Evolutionary conservation across 2,888 invertebrate genomes (phyloP).

Genomic region (Heliconius charithonia): DNA sequence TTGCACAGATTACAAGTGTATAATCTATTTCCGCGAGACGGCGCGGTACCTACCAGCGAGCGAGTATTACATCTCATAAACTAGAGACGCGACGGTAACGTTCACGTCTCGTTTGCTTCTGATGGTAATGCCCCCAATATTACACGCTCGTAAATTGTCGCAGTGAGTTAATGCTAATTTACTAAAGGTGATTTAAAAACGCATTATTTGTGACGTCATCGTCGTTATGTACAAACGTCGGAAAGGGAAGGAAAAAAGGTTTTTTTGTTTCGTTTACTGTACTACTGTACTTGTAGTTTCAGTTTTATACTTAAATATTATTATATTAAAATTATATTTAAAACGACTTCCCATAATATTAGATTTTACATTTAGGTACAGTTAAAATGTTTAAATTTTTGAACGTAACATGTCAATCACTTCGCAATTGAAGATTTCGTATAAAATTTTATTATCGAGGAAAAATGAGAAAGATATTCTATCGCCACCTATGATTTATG

Average conservation of each 20-base stretch:
- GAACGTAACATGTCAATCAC: neutral
- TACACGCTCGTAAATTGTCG: conserved; percentile 74
- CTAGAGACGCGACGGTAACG: conserved; percentile 65
- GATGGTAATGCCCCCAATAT: conserved; percentile 76
- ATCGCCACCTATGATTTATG: neutral
- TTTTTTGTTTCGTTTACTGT: neutral
- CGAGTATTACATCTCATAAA: conserved; percentile 76
- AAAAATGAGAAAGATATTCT: neutral
- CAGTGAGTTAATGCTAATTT: conserved; percentile 48
- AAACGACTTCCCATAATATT: neutral
- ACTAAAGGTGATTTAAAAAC: conserved; percentile 23
- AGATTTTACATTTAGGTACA: too few relatives aligned
- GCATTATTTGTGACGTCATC: conserved; percentile 1
- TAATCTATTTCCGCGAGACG: conserved; percentile 28
- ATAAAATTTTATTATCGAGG: neutral
- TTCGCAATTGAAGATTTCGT: neutral
- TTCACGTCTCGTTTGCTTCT: conserved; percentile 68
- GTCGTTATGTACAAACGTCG: neutral
- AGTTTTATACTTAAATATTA: too few relatives aligned
- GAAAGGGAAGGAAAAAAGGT: neutral
- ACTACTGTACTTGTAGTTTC: too few relatives aligned
- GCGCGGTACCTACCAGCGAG: conserved; percentile 47
- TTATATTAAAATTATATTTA: neutral
- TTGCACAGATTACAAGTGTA: conserved; percentile 22
- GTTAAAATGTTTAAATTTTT: neutral